phyloP scores from a whole-genome alignment of 2,888 invertebrate genomes.

The Dastarcus helophoroides region DNA sequence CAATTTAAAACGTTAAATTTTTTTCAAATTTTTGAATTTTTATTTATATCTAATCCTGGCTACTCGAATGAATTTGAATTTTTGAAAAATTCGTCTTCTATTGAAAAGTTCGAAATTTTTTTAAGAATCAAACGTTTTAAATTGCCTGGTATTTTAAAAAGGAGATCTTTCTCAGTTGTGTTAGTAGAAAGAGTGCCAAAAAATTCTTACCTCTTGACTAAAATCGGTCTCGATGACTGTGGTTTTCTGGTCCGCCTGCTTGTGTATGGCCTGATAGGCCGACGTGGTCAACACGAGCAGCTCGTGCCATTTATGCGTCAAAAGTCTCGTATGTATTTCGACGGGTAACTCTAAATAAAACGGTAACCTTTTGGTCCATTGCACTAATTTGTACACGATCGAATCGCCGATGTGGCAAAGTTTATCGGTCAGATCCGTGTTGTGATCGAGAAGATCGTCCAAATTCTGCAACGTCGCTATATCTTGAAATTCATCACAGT shows the following conservation, averaged over 20 bases:
- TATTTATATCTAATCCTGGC: too few relatives aligned
- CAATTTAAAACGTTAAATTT: too few relatives aligned
- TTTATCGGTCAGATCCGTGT: slow-evolving; percentile 83
- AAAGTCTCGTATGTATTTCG: slow-evolving; percentile 86
- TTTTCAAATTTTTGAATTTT: too few relatives aligned
- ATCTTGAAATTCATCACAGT: slow-evolving; percentile 94
- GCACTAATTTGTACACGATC: slow-evolving; percentile 95
- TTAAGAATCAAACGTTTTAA: too few relatives aligned
- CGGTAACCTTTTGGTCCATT: slow-evolving; percentile 97
- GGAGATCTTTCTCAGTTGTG: too few relatives aligned
- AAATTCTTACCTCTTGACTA: slow-evolving; percentile 63
- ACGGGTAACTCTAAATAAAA: slow-evolving; percentile 95
- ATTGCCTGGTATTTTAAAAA: too few relatives aligned
- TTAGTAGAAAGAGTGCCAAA: too few relatives aligned
- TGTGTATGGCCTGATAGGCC: slow-evolving; percentile 84
- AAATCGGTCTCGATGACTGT: slow-evolving; percentile 60
- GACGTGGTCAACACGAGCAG: slow-evolving; percentile 87
- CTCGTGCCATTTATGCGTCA: slow-evolving; percentile 98
- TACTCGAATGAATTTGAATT: too few relatives aligned
- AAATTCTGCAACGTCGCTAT: slow-evolving; percentile 87
- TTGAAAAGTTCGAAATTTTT: too few relatives aligned
- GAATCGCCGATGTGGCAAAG: slow-evolving; percentile 95
- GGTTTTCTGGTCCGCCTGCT: slow-evolving; percentile 21
- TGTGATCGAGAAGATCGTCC: slow-evolving; percentile 81
- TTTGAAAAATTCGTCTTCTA: too few relatives aligned